phyloP scores from a whole-genome alignment of 2,113 vertebrate genomes.

The Dolichallabes microphthalmus region DNA sequence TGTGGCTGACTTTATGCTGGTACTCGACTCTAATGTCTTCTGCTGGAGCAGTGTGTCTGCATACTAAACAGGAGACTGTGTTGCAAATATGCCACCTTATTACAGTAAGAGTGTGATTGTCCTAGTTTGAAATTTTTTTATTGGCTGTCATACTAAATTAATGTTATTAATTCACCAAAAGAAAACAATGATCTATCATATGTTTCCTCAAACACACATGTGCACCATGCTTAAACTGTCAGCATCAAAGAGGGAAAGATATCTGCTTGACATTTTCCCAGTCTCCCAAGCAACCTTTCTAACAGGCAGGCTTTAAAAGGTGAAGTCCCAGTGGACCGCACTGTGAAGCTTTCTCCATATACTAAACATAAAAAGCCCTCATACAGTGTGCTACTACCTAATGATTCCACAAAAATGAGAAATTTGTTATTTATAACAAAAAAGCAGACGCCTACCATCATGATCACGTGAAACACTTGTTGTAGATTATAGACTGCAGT shows the following conservation, averaged over 20 bases:
- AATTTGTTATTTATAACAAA: not conserved
- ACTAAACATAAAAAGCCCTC: slow-evolving; percentile 61
- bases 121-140: not conserved
- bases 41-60: slow-evolving; percentile 52
- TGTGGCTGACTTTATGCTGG: slow-evolving; percentile 54
- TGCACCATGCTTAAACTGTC: slow-evolving; percentile 5
- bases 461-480: not conserved
- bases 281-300: slow-evolving; percentile 68
- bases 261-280: slow-evolving; percentile 65
- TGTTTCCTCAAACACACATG: slow-evolving; percentile 9
- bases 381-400: not conserved
- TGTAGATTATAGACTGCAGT: not conserved
- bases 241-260: slow-evolving; percentile 39
- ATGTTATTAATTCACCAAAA: not conserved
- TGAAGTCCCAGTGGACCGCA: slow-evolving; percentile 66
- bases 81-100: slow-evolving; percentile 49
- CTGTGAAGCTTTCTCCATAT: slow-evolving; percentile 51
- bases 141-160: not conserved
- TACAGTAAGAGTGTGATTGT: slow-evolving; percentile 23
- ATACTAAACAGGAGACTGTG: slow-evolving; percentile 52
- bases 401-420: not conserved
- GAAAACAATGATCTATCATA: slow-evolving; percentile 4
- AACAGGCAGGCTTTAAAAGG: slow-evolving; percentile 63
- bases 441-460: not conserved
- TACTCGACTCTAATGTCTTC: slow-evolving; percentile 48